Conservation (phyloP, 1,140 invertebrate genomes). For the Neelides sp. region DNA sequence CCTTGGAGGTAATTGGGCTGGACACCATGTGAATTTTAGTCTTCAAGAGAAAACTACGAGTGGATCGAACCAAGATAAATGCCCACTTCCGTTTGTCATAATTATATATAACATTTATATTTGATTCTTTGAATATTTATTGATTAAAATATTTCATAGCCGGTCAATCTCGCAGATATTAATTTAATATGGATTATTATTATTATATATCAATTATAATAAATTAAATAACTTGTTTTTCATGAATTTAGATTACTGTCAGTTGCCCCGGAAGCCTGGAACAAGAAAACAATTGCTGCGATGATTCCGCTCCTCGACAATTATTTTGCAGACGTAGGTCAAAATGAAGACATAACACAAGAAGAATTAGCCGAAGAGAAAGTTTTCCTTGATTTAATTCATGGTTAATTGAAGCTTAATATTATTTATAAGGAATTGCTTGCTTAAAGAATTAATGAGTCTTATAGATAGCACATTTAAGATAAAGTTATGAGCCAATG, state of each 20-base stretch:
- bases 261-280: constrained; percentile 16
- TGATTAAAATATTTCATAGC: too few relatives aligned
- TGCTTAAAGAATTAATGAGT: too few relatives aligned
- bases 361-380: constrained; percentile 37
- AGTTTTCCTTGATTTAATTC: constrained; percentile 39
- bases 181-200: too few relatives aligned
- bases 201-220: too few relatives aligned
- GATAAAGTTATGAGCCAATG: too few relatives aligned
- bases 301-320: constrained; percentile 29
- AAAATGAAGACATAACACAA: constrained; percentile 36
- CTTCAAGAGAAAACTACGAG: constrained; percentile 56
- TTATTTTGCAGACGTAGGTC: constrained; percentile 32
- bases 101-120: not conserved
- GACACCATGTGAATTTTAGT: constrained; percentile 51
- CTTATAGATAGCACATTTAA: too few relatives aligned
- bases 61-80: constrained; percentile 50
- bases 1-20: constrained; percentile 50
- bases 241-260: constrained; percentile 17
- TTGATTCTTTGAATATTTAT: too few relatives aligned
- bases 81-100: constrained; percentile 52
- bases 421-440: too few relatives aligned
- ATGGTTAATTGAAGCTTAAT: too few relatives aligned
- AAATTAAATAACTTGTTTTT: not conserved
- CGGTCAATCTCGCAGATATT: too few relatives aligned
- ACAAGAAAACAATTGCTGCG: constrained; percentile 16